Percentiles rank a stretch among this genome's conserved stretches.
phyloP scores from a whole-genome alignment of 2,797 vertebrate genomes.

The Columba guinea region DNA sequence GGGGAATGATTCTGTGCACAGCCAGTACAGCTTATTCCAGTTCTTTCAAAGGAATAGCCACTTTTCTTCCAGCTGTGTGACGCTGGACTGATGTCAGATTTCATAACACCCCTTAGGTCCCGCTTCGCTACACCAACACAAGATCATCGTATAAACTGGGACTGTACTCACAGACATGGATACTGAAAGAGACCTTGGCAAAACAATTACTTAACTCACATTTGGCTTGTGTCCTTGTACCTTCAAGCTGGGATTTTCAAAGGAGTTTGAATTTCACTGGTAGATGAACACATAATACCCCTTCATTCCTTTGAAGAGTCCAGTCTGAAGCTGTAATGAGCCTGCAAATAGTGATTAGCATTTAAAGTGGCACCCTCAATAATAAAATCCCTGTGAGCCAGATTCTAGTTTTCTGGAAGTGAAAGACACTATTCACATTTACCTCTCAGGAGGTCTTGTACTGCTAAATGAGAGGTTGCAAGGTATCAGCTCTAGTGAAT shows the following conservation, averaged over 20 bases:
- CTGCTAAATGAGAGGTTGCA: background rate
- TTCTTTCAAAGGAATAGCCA: background rate
- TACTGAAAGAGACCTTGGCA: background rate
- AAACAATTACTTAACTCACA: background rate
- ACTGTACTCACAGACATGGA: background rate
- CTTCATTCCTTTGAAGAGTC: conserved; percentile 15
- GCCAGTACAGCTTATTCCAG: background rate
- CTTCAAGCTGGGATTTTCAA: background rate
- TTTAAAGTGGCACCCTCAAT: conserved; percentile 64
- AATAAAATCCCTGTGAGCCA: conserved; percentile 49
- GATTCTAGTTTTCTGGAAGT: background rate
- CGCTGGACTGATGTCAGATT: background rate
- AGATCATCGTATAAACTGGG: background rate
- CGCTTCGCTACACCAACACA: background rate
- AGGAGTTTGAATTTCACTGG: background rate
- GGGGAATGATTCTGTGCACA: background rate
- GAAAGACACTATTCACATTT: conserved; percentile 7
- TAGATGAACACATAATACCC: background rate
- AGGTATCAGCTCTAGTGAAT: background rate
- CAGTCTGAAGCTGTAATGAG: conserved; percentile 61
- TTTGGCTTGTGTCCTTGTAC: background rate
- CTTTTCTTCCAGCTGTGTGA: background rate
- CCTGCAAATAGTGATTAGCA: conserved; percentile 68
- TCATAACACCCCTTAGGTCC: background rate
- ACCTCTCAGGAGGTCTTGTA: background rate